Percentiles rank a stretch among this genome's conserved stretches.
These are phyloP conservation scores for Drosophila busckii DNA, from an alignment of 1,140 invertebrate genomes.

Conservation along the genomic window DNA sequence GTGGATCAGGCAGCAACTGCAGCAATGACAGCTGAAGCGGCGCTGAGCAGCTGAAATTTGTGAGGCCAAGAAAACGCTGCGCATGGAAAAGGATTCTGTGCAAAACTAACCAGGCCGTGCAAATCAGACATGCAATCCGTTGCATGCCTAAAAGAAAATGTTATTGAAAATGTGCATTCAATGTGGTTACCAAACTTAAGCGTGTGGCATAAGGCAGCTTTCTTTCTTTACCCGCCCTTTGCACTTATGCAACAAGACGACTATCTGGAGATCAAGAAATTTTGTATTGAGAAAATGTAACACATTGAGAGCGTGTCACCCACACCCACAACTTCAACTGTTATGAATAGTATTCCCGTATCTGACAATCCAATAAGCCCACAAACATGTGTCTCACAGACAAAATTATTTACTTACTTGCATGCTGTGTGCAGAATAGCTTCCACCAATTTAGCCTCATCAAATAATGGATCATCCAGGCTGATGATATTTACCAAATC, in stretches of 20 bases:
- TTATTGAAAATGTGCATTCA: conserved; percentile 6
- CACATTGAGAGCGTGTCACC: no score
- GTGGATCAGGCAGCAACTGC: conserved; percentile 83
- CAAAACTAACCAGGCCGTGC: conserved; percentile 80
- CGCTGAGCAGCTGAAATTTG: conserved; percentile 81
- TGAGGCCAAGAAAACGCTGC: conserved; percentile 82
- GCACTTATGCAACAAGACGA: conserved; percentile 12
- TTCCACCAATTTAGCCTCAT: no score
- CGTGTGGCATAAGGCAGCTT: conserved; percentile 24
- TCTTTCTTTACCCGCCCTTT: conserved; percentile 26
- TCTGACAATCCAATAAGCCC: no score
- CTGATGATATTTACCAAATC: no score
- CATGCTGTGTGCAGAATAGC: no score
- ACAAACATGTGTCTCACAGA: no score
- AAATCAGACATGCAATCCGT: conserved; percentile 15
- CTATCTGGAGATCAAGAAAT: no score
- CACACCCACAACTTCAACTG: no score
- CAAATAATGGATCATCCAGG: no score
- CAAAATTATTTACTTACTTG: no score
- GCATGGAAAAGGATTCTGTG: conserved; percentile 82
- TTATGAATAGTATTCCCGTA: no score
- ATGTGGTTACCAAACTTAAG: conserved; percentile 13
- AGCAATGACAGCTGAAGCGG: conserved; percentile 83
- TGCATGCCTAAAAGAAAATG: conserved; percentile 23
- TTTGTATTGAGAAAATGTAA: no score